Evolutionary conservation across 2,113 vertebrate species (phyloP).

Genomic region (Passer domesticus): DNA sequence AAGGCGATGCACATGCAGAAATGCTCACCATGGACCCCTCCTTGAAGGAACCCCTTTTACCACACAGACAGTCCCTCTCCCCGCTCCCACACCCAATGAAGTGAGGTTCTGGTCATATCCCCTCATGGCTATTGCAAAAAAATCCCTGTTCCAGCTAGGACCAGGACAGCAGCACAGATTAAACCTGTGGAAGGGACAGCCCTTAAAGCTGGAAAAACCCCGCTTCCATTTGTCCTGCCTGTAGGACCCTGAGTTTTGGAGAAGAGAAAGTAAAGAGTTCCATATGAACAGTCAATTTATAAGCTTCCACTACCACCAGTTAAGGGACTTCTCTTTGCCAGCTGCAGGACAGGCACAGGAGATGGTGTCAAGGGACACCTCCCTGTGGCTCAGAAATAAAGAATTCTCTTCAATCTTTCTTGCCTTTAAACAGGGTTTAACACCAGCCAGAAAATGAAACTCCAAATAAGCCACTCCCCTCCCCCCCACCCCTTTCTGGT

Average conservation of each 20-base stretch:
- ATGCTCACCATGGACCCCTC: accelerated
- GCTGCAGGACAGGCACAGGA: neutral
- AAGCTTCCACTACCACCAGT: neutral
- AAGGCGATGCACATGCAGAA: neutral
- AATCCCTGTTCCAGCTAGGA: neutral
- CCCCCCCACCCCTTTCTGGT: neutral
- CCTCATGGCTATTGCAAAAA: neutral
- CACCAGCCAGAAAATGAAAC: neutral
- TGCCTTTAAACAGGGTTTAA: neutral
- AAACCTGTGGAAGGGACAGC: neutral
- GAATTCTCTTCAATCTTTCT: neutral
- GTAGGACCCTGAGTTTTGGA: neutral
- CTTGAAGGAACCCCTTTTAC: neutral
- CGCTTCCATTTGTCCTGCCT: neutral
- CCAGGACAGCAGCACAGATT: neutral
- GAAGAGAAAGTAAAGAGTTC: neutral
- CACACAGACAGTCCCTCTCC: too few species aligned
- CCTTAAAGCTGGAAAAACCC: neutral
- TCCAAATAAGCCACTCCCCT: neutral
- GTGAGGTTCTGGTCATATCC: neutral
- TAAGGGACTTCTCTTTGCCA: neutral
- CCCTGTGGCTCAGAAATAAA: neutral
- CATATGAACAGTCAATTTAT: neutral
- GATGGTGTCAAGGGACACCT: neutral
- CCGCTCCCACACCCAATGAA: neutral